Conservation (phyloP, 1,140 invertebrate genomes). For the Bradysia coprophila region DNA sequence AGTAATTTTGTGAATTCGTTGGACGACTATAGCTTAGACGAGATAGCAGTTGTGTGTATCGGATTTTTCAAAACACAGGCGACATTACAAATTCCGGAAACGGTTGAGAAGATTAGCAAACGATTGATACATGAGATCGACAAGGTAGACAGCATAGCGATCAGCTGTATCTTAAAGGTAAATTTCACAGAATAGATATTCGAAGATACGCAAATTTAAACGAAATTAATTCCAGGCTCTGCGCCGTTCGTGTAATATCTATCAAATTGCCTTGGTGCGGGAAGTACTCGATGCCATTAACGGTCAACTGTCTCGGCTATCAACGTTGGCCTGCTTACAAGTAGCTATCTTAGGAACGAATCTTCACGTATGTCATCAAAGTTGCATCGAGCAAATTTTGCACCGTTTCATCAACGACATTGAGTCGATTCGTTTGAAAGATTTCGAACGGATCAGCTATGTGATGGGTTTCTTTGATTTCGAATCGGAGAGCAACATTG, state of each 20-base stretch:
- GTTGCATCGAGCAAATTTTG: constrained; percentile 18
- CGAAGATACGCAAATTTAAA: not conserved
- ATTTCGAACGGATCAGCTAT: constrained; percentile 36
- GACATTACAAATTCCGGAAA: constrained; percentile 23
- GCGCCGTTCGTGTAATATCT: constrained; percentile 21
- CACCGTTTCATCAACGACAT: constrained; percentile 19
- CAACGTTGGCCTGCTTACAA: constrained; percentile 27
- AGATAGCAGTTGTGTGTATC: constrained; percentile 34
- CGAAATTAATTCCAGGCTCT: constrained; percentile 7
- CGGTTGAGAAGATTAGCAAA: constrained; percentile 25
- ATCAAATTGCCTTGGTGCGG: constrained; percentile 11
- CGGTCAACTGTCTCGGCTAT: constrained; percentile 23
- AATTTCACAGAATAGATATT: constrained; percentile 1
- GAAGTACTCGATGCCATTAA: constrained; percentile 16
- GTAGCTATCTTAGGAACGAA: constrained; percentile 29
- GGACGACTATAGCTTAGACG: constrained; percentile 26
- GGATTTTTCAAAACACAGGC: constrained; percentile 39
- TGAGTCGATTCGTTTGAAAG: constrained; percentile 30
- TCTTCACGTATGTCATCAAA: constrained; percentile 21
- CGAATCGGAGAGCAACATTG: constrained; percentile 16
- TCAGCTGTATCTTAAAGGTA: constrained; percentile 33
- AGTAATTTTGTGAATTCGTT: constrained; percentile 23
- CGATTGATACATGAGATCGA: constrained; percentile 19
- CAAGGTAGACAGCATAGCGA: constrained; percentile 26
- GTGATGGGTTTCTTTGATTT: constrained; percentile 28